These are phyloP conservation scores for Philaethria dido DNA, from an alignment of 2,888 invertebrate species.

Conservation along the genomic window DNA sequence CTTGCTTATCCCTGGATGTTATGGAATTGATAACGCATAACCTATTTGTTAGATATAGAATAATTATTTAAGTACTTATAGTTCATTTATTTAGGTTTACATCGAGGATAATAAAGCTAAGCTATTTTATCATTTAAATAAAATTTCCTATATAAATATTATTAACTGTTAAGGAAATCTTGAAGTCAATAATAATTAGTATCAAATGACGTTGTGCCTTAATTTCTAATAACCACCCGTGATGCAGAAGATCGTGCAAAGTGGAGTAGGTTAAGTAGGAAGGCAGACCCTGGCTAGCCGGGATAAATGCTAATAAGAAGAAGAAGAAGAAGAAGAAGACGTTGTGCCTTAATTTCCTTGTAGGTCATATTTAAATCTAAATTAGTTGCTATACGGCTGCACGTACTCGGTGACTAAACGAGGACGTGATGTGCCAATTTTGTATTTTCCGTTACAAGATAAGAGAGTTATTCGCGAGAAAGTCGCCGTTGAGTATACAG, in stretches of 20 bases:
- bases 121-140: background rate
- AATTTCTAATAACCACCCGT: no score
- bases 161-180: conserved; percentile 4
- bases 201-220: background rate
- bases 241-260: no score
- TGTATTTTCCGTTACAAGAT: conserved; percentile 53
- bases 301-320: no score
- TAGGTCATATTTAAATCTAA: background rate
- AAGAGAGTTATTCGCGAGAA: conserved; percentile 67
- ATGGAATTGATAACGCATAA: background rate
- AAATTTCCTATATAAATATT: background rate
- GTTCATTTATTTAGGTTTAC: background rate
- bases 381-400: background rate
- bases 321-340: no score
- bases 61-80: no score
- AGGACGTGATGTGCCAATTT: conserved; percentile 26
- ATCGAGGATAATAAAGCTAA: background rate
- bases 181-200: background rate
- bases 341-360: background rate
- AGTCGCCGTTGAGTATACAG: conserved; percentile 54
- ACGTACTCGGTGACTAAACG: background rate
- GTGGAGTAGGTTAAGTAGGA: no score
- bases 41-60: background rate
- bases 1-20: conserved; percentile 6
- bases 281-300: no score